Evolutionary conservation across 1,140 invertebrate genomes (phyloP).

Genomic region (Drosophila arawakana): DNA sequence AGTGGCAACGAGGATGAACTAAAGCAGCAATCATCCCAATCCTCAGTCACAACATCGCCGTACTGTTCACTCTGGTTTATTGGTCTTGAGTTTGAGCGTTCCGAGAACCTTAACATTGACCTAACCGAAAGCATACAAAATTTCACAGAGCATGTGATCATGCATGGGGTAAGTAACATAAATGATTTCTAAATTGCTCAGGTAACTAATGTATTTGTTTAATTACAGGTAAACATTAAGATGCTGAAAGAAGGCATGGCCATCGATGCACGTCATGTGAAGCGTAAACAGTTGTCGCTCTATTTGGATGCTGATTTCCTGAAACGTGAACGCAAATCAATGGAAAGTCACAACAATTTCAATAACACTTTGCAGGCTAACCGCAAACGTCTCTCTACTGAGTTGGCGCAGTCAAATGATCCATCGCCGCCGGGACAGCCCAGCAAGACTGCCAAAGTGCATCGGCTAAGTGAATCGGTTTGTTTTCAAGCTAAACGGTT

Average conservation of each 20-base stretch:
- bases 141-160: conserved; percentile 92
- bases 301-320: conserved; percentile 90
- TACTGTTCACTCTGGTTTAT: conserved; percentile 98
- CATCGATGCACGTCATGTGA: conserved; percentile 92
- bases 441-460: conserved; percentile 52
- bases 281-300: conserved; percentile 90
- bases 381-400: conserved; percentile 78
- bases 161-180: conserved; percentile 85
- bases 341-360: conserved; percentile 80
- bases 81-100: conserved; percentile 95
- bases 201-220: conserved; percentile 22
- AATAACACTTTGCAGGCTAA: conserved; percentile 74
- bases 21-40: conserved; percentile 49
- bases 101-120: conserved; percentile 95
- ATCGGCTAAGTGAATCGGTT: conserved; percentile 81
- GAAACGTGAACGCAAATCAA: conserved; percentile 88
- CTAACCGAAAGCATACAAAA: conserved; percentile 96
- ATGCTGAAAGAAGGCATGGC: conserved; percentile 95
- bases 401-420: conserved; percentile 72
- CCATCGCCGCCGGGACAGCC: conserved; percentile 37
- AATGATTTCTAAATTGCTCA: background rate
- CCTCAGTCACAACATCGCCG: conserved; percentile 62
- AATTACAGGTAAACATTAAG: conserved; percentile 89
- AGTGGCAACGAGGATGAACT: conserved; percentile 76
- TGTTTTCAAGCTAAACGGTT: background rate